Percentiles rank a stretch among this genome's conserved stretches.
Evolutionary conservation across 1,140 invertebrate species (phyloP).

Genomic region (Zaprionus vittiger): DNA sequence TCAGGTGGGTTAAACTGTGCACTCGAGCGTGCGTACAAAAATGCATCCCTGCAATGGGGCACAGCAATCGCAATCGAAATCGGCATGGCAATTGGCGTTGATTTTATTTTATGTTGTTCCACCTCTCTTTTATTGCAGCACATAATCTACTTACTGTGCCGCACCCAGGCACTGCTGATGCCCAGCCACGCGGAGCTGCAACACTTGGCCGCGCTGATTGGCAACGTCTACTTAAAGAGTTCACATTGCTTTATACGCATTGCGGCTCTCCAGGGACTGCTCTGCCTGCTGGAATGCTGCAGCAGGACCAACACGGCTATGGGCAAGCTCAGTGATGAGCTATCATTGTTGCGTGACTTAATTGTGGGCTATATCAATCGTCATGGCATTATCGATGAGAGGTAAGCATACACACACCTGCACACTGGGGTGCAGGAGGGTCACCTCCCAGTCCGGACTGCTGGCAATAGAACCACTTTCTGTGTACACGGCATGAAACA

Average conservation of each 20-base stretch:
- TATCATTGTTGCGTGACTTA: slow-evolving; percentile 87
- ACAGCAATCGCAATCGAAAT: not conserved
- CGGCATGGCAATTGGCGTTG: slow-evolving; percentile 2
- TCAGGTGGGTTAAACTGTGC: slow-evolving; percentile 58
- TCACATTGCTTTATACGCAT: slow-evolving; percentile 87
- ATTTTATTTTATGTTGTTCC: slow-evolving; percentile 5
- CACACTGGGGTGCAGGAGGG: too few species aligned
- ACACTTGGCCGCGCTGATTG: slow-evolving; percentile 84
- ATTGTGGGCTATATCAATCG: slow-evolving; percentile 89
- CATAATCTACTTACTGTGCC: slow-evolving; percentile 83
- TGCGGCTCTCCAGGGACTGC: slow-evolving; percentile 89
- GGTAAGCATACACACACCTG: slow-evolving; percentile 70
- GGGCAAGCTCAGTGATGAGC: slow-evolving; percentile 86
- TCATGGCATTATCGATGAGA: slow-evolving; percentile 86
- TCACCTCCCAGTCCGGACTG: not conserved
- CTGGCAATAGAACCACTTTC: not conserved
- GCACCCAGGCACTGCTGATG: slow-evolving; percentile 78
- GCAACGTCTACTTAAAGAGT: slow-evolving; percentile 84
- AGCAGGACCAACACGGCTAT: slow-evolving; percentile 86
- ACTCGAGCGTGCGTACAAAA: not conserved
- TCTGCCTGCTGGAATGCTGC: slow-evolving; percentile 90
- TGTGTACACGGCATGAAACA: slow-evolving; percentile 8
- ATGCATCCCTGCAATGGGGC: not conserved
- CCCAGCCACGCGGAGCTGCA: slow-evolving; percentile 75
- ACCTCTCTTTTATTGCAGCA: slow-evolving; percentile 55